phyloP scores from a whole-genome alignment of 2,888 invertebrate genomes.

The Malthinus flaveolus region DNA sequence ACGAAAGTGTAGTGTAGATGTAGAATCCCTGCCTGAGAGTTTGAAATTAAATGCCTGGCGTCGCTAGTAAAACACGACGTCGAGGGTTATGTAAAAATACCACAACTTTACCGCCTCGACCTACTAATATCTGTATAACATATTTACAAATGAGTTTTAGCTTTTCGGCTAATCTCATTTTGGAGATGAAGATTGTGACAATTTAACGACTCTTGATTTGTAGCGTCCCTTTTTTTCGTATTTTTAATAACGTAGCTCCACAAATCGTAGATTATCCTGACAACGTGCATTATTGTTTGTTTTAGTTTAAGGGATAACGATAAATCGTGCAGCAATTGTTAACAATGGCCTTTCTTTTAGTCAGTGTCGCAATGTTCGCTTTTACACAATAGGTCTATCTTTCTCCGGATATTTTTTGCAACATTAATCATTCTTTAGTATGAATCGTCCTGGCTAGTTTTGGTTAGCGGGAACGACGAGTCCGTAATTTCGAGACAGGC shows the following conservation, averaged over 20 bases:
- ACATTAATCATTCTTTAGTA: conserved; percentile 35
- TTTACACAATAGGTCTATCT: conserved; percentile 31
- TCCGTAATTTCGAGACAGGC: conserved; percentile 28
- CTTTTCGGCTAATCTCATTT: conserved; percentile 1
- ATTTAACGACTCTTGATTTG: conserved; percentile 5
- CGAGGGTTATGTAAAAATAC: conserved; percentile 30
- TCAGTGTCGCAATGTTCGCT: conserved; percentile 27
- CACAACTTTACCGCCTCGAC: conserved; percentile 24
- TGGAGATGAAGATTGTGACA: conserved; percentile 2
- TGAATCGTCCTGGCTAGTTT: conserved; percentile 23
- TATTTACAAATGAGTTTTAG: conserved; percentile 15
- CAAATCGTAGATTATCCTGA: conserved; percentile 4
- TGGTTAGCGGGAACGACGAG: conserved; percentile 22
- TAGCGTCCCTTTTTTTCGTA: background rate
- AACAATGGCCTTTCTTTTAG: conserved; percentile 27
- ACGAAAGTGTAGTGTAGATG: conserved; percentile 10
- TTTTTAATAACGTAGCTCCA: background rate
- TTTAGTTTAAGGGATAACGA: conserved; percentile 20
- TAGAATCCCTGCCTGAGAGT: conserved; percentile 22
- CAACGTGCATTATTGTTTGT: conserved; percentile 19
- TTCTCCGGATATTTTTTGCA: conserved; percentile 32
- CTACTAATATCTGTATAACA: conserved; percentile 18
- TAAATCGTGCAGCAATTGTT: conserved; percentile 24
- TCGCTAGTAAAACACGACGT: conserved; percentile 26
- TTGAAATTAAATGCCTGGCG: conserved; percentile 29